Evolutionary conservation across 2,888 invertebrate species (phyloP), one percentile per base, ranked within the genome.

Genomic region (Trichogramma evanescens): DNA sequence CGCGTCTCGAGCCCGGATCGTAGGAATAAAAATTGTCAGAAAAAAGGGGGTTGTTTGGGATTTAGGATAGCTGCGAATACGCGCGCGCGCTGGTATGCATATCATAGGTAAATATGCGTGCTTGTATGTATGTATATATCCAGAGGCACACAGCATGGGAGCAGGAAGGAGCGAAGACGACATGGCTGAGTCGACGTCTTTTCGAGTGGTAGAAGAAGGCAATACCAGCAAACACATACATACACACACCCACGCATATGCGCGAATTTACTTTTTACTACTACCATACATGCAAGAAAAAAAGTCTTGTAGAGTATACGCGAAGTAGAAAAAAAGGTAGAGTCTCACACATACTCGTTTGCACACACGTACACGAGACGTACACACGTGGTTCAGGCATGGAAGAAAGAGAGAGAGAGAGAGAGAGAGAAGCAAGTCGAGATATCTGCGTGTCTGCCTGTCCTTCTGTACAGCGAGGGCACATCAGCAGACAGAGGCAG

Each of bases 151-250:
- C n/a, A 26, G 50, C 13, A 45, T 44, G 66, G 66, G 66, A 68
- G 67, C 65, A 70, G 69, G 66, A 68, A 67, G 69, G 70, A 69
- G 67, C 67, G 68, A 67, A 70, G 73, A 26, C 26, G 2, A 26
- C 26, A 26, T 26, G 26, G 74, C 75, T 75, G 75, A 75, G 73
- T 74, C 74, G 72, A 72, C 74, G 73, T 73, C 71, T 74, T 74
- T 71, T 72, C 68, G 66, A 62, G 42, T 59, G 66, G 62, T 66
- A 65, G 67, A 66, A 53, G 58, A 63, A 62, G 64, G 63, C 58
- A 62, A 62, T 64, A 64, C 63, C 26, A 26, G 26, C 26, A 26
- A 26, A n/a, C n/a, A 13, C 13, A 13, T 2, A 26, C 26, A 26
- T 26, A 26, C 26, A 26, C 26, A 26, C 2, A 26, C 3, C 1